Percentiles rank a stretch among this genome's conserved stretches.
These are phyloP conservation scores for Tachina grossa DNA, from an alignment of 2,888 invertebrate genomes.

Conservation along the genomic window DNA sequence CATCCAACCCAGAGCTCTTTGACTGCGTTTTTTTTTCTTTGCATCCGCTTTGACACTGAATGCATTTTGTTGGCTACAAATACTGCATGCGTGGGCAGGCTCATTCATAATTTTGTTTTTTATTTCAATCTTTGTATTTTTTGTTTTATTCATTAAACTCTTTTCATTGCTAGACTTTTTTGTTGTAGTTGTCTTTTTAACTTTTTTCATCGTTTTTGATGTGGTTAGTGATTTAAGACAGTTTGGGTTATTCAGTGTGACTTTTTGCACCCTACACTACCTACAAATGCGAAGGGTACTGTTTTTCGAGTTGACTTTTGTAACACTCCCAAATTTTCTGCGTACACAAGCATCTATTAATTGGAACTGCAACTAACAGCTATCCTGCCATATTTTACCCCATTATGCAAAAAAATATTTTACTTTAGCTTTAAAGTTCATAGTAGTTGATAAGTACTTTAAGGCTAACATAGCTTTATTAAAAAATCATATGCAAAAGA, in stretches of 20 bases:
- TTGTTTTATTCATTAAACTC: slow-evolving; percentile 65
- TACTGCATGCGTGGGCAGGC: slow-evolving; percentile 74
- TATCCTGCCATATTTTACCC: no score
- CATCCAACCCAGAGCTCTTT: slow-evolving; percentile 56
- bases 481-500: no score
- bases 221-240: slow-evolving; percentile 57
- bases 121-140: slow-evolving; percentile 66
- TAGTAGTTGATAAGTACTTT: no score
- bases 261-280: not conserved
- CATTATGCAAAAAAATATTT: no score
- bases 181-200: slow-evolving; percentile 39
- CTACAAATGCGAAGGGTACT: no score
- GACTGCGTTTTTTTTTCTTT: slow-evolving; percentile 56
- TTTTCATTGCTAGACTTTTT: slow-evolving; percentile 62
- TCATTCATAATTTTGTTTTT: slow-evolving; percentile 76
- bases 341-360: no score
- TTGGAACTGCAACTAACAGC: no score
- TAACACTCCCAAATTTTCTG: no score
- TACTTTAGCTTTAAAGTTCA: no score
- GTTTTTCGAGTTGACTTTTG: not conserved
- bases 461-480: no score
- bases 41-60: slow-evolving; percentile 71
- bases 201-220: not conserved
- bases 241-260: slow-evolving; percentile 20
- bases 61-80: slow-evolving; percentile 55